Conservation (phyloP, 23 tunicate species). For the Pegea sp. region DNA sequence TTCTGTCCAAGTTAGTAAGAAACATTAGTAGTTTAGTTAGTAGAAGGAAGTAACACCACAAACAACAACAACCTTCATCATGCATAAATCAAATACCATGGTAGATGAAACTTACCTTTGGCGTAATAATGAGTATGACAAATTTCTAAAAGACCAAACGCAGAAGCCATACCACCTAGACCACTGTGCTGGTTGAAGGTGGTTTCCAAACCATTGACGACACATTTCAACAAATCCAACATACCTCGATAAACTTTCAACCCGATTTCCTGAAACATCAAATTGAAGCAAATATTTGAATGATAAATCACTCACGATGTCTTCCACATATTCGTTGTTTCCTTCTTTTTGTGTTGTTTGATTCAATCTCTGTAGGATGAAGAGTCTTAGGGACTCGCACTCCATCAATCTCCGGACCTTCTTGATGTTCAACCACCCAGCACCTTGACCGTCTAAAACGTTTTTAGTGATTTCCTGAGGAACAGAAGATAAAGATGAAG, state of each 20-base stretch:
- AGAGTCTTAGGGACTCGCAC: constrained; percentile 66
- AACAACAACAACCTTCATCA: no score
- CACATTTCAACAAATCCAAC: constrained; percentile 84
- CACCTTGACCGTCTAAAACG: constrained; percentile 88
- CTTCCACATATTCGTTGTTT: constrained; percentile 73
- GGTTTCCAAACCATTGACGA: constrained; percentile 57
- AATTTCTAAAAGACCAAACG: constrained; percentile 64
- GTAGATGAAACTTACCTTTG: constrained; percentile 29
- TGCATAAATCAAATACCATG: constrained; percentile 1
- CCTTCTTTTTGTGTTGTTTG: constrained; percentile 90
- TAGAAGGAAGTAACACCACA: no score
- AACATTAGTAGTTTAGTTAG: no score
- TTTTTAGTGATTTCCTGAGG: constrained; percentile 50
- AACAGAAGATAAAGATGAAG: neutral
- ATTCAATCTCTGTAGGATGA: constrained; percentile 73
- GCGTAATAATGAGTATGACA: constrained; percentile 96
- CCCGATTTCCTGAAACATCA: constrained; percentile 37
- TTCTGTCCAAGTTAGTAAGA: no score
- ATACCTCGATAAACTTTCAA: constrained; percentile 84
- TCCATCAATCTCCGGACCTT: constrained; percentile 84
- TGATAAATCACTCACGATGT: constrained; percentile 30
- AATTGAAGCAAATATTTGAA: neutral
- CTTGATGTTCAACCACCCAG: constrained; percentile 82
- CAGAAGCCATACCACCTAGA: constrained; percentile 84
- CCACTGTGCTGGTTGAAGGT: constrained; percentile 64